Evolutionary conservation across 1,140 invertebrate genomes (phyloP), one percentile per base, ranked within the genome.

Genomic region (Sinonovacula constricta): DNA sequence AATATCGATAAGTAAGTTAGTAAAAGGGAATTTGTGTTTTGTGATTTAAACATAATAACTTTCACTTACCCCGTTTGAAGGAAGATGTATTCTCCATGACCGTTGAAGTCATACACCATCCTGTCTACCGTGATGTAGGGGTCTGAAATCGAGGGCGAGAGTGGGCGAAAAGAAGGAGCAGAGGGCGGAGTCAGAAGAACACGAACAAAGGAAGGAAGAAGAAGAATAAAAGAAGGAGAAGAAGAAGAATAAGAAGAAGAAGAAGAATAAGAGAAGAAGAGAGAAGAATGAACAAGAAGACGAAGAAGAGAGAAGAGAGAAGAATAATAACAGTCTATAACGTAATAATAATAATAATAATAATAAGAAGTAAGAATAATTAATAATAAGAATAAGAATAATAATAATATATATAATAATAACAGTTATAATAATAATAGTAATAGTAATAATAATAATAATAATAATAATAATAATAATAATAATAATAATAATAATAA

Each of bases 221-320:
- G 69, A 96, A 95, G 69, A 95, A 95, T 0, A 97, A 97, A 56
- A 95, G 94, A n/a, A n/a, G n/a, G 95, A 95, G 81, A 94, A 94
- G 86, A 98, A 97, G 1, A 96, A 96, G n/a, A 98, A 96, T 89
- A 97, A 98, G 14, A 95, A 94, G 94, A 95, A 95, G 86, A 80
- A 92, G 89, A 85, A 84, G 81, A 57, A 75, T 70, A 69, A 7
- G 14, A 49, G 26, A 45, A 28, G 3, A 4, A 36, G 4, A 14
- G n/a, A 24, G 15, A 18, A 26, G 34, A 18, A 26, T 22, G 5
- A 14, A 7, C 24, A 28, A 30, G 51, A 7, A 24, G 7, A 45
- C n/a, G 28, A 5, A 51, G 14, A 45, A 22, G 51, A 45, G 45
- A 14, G 26, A 26, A 14, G 1, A 49, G 5, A 7, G 5, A 68